Evolutionary conservation across 2,888 invertebrate genomes (phyloP), one percentile per base, ranked within the genome.

Genomic region (Ectemnius lituratus): DNA sequence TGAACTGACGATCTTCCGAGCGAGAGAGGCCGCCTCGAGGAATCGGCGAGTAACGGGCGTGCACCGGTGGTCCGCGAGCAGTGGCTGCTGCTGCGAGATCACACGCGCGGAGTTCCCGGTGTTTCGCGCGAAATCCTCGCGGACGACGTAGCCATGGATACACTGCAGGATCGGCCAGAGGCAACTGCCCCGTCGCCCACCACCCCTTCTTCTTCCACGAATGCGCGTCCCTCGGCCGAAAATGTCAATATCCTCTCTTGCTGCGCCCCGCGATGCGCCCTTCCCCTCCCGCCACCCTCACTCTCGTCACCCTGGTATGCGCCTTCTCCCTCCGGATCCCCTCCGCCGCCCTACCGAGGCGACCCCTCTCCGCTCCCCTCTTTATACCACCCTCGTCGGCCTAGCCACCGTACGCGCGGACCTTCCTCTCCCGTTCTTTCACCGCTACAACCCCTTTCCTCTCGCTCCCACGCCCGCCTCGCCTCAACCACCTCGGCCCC

Each of bases 201-300:
- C 76, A 37, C 37, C 37, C 59, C 65, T 67, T 62, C 75, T 79
- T 74, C 76, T 77, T 74, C 84, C 79, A 83, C 86, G 86, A 87
- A 86, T 87, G 88, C 88, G 88, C 86, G 87, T 86, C 88, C 85
- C 86, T 86, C 83, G 86, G 83, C 88, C 89, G 86, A 88, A 90
- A 89, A 90, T 90, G 90, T 90, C 90, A 88, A 89, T 90, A 90
- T 89, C 88, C 88, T 87, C 86, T 83, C 85, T 85, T 75, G 79
- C 79, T 83, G 85, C 85, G 83, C 81, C 37, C 85, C 85, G 83
- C 84, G 86, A 86, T 86, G 85, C 85, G 84, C 84, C 52, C n/a
- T 16, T 52, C 14, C 14, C 52, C 52, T 16, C 16, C 80, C 23
- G 23, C 23, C 85, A 81, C 76, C 69, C 78, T 68, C 70, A 71